Percentiles rank a stretch among this genome's conserved stretches.
Conservation (phyloP, 2,113 vertebrate species). For the Ptilorrhoa leucosticta region DNA sequence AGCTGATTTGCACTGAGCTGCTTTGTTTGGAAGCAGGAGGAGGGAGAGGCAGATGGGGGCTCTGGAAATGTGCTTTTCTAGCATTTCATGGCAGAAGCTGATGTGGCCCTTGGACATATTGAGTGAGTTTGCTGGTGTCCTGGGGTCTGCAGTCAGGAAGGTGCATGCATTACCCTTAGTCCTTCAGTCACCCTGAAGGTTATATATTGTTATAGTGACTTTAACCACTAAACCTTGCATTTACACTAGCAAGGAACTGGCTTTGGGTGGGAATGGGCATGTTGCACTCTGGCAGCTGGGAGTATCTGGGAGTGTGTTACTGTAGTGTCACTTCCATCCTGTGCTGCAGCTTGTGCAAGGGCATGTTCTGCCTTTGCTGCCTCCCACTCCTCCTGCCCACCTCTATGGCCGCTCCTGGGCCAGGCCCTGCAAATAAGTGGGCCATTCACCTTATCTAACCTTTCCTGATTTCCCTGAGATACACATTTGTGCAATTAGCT, state of each 20-base stretch:
- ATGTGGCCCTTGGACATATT: fast-evolving
- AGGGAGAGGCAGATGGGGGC: neutral
- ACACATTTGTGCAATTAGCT: neutral
- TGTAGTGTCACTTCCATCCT: neutral
- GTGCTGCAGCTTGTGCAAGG: neutral
- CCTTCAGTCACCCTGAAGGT: neutral
- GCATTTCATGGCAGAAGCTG: neutral
- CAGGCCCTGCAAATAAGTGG: neutral
- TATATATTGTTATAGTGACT: neutral
- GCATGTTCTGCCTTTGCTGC: neutral
- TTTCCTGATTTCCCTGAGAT: neutral
- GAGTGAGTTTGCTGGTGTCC: neutral
- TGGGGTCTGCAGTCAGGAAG: neutral
- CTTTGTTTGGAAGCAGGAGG: neutral
- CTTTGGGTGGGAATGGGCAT: neutral
- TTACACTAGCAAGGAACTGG: neutral
- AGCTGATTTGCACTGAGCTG: neutral
- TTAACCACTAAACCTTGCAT: neutral
- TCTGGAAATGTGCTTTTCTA: neutral
- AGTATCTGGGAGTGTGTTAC: neutral
- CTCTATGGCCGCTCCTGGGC: neutral
- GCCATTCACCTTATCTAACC: neutral
- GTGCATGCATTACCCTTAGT: neutral
- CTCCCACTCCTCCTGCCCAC: neutral
- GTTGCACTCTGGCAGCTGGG: neutral